Evolutionary conservation across 1,140 invertebrate species (phyloP), one percentile per base, ranked within the genome.

Genomic region (Drosophila mayri): DNA sequence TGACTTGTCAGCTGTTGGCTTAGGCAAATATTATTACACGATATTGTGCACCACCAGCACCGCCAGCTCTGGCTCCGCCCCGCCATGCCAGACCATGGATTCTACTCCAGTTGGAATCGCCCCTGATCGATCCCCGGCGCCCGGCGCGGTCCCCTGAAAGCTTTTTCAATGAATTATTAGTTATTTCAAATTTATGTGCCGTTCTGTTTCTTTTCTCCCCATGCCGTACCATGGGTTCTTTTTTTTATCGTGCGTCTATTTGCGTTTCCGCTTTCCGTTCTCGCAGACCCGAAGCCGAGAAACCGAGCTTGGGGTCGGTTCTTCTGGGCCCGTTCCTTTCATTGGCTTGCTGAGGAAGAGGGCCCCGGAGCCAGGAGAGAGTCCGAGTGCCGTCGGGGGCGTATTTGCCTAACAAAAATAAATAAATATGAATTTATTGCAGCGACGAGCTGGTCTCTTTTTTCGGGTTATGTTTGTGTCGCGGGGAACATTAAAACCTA

Each of bases 391-490:
- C 58, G 85, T 85, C 85, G 85, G 86, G 85, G 85, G 85, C 85
- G 85, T 90, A 90, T 90, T 90, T 90, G 86, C 85, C 75, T 81
- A 90, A 90, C 60, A 73, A 90, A 90, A 90, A 85, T 90, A 90
- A 90, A 90, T 90, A 90, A 90, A 88, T 90, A 88, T 90, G 70
- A 90, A 88, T 88, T 90, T 88, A 85, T 88, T 90, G 81, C 85
- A 85, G 84, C 59, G 20, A 22, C 35, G 28, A 30, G 61, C 65
- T 47, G 61, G 67, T 77, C 66, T 83, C 50, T 38, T 49, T 54
- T 43, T 44, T 32, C 59, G n/a, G 59, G 32, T 60, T 64, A 32
- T 78, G 47, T 49, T 44, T 66, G 43, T 72, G 66, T 77, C 66
- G 79, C 79, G 59, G 74, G 65, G 67, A 74, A 72, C 74, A 85